A percentile compares a stretch with the other conserved stretches of the same genome.
These are phyloP conservation scores for Mesocentrotus franciscanus DNA, from an alignment of 53 echinoderm and acorn worm genomes.

Conservation along the genomic window DNA sequence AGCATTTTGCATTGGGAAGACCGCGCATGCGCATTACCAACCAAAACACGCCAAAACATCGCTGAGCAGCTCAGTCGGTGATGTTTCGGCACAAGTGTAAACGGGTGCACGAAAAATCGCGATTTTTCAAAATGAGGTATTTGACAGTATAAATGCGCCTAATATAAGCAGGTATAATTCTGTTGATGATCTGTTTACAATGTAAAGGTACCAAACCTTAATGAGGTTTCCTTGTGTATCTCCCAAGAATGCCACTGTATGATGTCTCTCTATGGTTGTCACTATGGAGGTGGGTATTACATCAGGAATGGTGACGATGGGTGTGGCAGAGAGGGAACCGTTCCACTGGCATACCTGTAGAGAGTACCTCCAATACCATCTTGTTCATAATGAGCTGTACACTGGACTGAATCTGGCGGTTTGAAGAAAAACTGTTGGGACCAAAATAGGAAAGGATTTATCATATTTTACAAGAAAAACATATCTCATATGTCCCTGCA, in stretches of 20 bases:
- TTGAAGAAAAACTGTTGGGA: background rate
- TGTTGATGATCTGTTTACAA: no score
- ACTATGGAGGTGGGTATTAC: constrained; percentile 17
- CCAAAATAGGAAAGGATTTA: background rate
- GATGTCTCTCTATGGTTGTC: constrained; percentile 21
- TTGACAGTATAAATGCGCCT: no score
- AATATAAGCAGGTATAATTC: no score
- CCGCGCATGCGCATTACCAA: no score
- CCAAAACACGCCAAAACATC: no score
- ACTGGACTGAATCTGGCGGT: background rate
- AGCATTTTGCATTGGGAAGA: no score
- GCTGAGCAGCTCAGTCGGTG: no score
- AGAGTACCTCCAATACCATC: background rate
- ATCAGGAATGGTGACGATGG: background rate
- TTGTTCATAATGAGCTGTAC: background rate
- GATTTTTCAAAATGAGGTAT: no score
- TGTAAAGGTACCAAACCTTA: background rate
- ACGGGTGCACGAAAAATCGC: no score
- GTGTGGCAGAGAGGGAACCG: background rate
- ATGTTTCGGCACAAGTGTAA: no score
- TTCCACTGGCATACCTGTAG: constrained; percentile 13
- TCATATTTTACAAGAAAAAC: background rate
- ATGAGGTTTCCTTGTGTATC: background rate
- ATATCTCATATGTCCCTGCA: no score
- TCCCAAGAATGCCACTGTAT: constrained; percentile 37